Evolutionary conservation across 2,888 invertebrate species (phyloP), one percentile per base, ranked within the genome.

Genomic region (Eristalis pertinax): DNA sequence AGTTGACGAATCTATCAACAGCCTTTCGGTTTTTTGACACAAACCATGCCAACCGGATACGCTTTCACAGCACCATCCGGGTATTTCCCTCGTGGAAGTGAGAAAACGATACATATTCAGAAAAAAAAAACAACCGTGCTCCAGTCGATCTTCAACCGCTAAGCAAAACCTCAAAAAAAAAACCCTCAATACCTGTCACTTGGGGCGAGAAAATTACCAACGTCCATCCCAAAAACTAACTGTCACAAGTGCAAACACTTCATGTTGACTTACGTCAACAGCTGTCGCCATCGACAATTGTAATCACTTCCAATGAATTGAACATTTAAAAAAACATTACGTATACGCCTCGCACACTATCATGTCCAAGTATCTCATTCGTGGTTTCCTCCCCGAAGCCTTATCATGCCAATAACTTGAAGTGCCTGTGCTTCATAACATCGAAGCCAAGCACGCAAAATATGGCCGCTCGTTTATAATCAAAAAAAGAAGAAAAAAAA

Each of bases 401-500:
- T 60, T 60, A 60, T 60, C 50, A 50, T 10, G 50, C 50, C 63
- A 64, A 24, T 10, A 26, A 56, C 35, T 32, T 38, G 8, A 60
- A 67, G 38, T 58, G 26, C 8, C 58, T 58, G 38, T 19, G 22
- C 35, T n/a, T 38, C 32, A 10, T 56, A 50, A 68, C 22, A 32
- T 35, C 63, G 32, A 8, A 24, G 19, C 58, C 35, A 38, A 67
- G 19, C 50, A 32, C 32, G 62, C 26, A 60, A 74, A 56, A 68
- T 62, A 81, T 63, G 63, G 63, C 74, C 22, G 70, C 60, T 50
- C 74, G 69, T 81, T 82, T 64, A 76, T 75, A 72, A 80, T 67
- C 64, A 35, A 65, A 43, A 8, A 50, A 0, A 19, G 19, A 43
- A 43, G 1, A 10, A 2, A 4, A 1, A 26, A 26, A 1, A 26